Conservation (phyloP, 2,113 vertebrate genomes). For the Boleophthalmus pectinirostris region DNA sequence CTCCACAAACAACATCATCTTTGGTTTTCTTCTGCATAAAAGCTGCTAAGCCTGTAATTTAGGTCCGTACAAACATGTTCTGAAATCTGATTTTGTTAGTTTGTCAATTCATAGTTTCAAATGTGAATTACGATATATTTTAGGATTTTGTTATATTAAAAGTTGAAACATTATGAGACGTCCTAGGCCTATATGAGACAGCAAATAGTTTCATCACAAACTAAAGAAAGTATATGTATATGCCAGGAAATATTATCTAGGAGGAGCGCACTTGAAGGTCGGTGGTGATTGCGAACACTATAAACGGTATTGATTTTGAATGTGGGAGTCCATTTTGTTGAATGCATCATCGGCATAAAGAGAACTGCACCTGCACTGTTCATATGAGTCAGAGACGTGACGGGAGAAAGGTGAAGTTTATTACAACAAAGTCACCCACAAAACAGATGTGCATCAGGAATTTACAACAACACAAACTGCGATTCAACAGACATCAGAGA, state of each 20-base stretch:
- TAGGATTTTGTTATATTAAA: too few species aligned
- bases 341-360: neutral
- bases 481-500: conserved; percentile 25
- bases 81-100: too few species aligned
- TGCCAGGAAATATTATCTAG: conserved; percentile 7
- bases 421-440: conserved; percentile 28
- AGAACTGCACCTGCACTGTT: neutral
- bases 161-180: too few species aligned
- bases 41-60: too few species aligned
- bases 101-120: too few species aligned
- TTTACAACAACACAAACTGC: conserved; percentile 26
- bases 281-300: neutral
- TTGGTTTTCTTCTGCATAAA: too few species aligned
- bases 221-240: too few species aligned
- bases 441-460: neutral
- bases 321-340: neutral
- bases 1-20: too few species aligned
- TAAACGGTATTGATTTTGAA: conserved; percentile 24
- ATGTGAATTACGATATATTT: too few species aligned
- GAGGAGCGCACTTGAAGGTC: neutral
- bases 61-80: too few species aligned
- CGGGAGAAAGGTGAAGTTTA: conserved; percentile 17
- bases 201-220: too few species aligned
- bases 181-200: too few species aligned
- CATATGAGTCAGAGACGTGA: conserved; percentile 4